Conservation (phyloP, 2,797 vertebrate species). For the Echiichthys vipera region DNA sequence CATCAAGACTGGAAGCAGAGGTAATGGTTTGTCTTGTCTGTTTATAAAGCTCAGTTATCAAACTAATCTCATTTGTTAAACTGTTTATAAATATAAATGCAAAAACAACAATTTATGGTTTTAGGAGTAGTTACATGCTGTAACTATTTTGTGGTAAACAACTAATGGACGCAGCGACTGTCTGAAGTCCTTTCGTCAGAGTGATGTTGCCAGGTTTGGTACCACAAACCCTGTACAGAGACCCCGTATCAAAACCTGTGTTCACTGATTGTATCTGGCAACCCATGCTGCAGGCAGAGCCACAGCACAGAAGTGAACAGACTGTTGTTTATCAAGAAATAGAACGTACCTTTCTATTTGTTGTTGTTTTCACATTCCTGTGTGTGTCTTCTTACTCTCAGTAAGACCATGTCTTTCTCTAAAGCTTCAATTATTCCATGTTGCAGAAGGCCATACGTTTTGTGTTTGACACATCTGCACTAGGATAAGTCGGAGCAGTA, state of each 20-base stretch:
- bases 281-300: too few species aligned
- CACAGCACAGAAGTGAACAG: too few species aligned
- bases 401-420: neutral
- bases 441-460: neutral
- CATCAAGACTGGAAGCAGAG: neutral
- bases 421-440: neutral
- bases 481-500: neutral
- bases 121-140: neutral
- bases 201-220: constrained; percentile 8
- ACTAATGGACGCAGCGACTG: neutral
- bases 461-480: neutral
- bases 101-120: neutral
- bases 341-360: too few species aligned
- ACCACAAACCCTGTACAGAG: neutral
- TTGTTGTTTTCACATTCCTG: neutral
- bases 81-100: neutral
- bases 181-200: neutral
- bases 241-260: neutral
- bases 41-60: too few species aligned
- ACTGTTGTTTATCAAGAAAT: too few species aligned
- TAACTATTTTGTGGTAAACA: neutral
- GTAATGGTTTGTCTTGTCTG: neutral
- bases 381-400: neutral
- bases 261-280: too few species aligned
- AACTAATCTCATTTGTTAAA: too few species aligned